A percentile compares a stretch with the other conserved stretches of the same genome.
Evolutionary conservation across 2,888 invertebrate species (phyloP).

Genomic region (Trypoxylon attenuatum): DNA sequence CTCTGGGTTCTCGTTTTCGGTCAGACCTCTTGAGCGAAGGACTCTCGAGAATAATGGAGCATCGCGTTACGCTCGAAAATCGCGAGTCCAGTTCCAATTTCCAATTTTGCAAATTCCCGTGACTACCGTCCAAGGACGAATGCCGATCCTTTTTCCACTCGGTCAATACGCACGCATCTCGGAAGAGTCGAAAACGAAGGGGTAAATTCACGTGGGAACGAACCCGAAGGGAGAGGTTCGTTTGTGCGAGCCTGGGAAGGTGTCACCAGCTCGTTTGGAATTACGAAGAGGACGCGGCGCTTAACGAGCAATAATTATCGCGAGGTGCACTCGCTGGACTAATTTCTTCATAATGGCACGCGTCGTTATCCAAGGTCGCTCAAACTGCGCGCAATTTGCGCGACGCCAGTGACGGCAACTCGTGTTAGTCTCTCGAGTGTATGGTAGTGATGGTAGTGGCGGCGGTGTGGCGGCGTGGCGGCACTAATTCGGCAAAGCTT

Average conservation of each 20-base stretch:
- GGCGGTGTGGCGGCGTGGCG: too few relatives aligned
- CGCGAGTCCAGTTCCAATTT: not conserved
- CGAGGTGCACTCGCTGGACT: conserved; percentile 2
- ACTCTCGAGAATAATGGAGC: not conserved
- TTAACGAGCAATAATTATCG: conserved; percentile 25
- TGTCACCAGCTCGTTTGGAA: not conserved
- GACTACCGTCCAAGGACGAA: not conserved
- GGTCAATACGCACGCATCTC: too few relatives aligned
- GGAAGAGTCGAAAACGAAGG: not conserved
- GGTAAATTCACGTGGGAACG: too few relatives aligned
- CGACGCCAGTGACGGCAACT: too few relatives aligned
- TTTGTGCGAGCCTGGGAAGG: not conserved
- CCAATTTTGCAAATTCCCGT: conserved; percentile 6
- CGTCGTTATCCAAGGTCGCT: conserved; percentile 32
- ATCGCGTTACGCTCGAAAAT: conserved; percentile 21
- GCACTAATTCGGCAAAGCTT: conserved; percentile 74
- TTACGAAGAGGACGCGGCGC: not conserved
- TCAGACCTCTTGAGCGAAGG: not conserved
- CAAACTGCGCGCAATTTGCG: conserved; percentile 67
- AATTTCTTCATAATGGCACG: conserved; percentile 30
- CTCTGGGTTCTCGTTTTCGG: not conserved
- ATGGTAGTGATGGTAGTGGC: too few relatives aligned
- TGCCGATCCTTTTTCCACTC: not conserved
- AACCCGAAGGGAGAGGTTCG: not conserved
- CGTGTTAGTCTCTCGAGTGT: too few relatives aligned